Base-by-base conservation (phyloP, 2,797 vertebrate genomes). In the Acipenser ruthenus region DNA sequence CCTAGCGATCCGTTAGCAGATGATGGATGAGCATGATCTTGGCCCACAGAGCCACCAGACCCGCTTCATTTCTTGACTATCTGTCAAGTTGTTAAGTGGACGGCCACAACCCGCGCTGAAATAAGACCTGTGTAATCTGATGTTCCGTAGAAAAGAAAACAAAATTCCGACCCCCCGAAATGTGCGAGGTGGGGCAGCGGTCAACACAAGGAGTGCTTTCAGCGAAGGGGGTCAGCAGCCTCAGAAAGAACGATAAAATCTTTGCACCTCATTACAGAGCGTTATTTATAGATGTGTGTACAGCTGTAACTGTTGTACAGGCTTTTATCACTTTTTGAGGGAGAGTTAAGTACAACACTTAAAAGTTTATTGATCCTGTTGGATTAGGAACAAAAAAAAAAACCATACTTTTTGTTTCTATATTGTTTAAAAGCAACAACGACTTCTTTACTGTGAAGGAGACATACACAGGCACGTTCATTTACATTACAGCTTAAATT, bases 1-100 rank as follows among this genome's bases (percentile, higher is more conserved):
- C 79, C 85, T 82, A 90, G 89, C 82, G 90, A 88, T 91, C 91
- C 88, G 88, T 94, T 91, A 92, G 87, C 78, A 79, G 81, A 89
- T 96, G 94, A 96, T 93, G 86, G 93, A 95, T 93, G 91, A 90
- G 87, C 77, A 80, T 76, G 66, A 72, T 75, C 82, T 85, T 78
- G 72, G 74, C 82, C 73, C 69, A 74, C 82, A 77, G 74, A 4
- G 80, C 84, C 81, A 85, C 85, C 50, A 80, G 85, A 84, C 84
- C 75, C 83, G 80, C 87, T 88, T 84, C 83, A 82, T 79, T 85
- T 88, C 89, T 82, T 81, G 83, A 88, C 83, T 80, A 81, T 87
- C 92, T 92, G 89, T 94, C 90, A 90, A 87, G 89, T 82, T 81
- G 90, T 93, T 94, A 95, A 95, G 93, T 95, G 92, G 89, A 89